phyloP scores from a whole-genome alignment of 1,140 invertebrate genomes.

The Papilio dardanus region DNA sequence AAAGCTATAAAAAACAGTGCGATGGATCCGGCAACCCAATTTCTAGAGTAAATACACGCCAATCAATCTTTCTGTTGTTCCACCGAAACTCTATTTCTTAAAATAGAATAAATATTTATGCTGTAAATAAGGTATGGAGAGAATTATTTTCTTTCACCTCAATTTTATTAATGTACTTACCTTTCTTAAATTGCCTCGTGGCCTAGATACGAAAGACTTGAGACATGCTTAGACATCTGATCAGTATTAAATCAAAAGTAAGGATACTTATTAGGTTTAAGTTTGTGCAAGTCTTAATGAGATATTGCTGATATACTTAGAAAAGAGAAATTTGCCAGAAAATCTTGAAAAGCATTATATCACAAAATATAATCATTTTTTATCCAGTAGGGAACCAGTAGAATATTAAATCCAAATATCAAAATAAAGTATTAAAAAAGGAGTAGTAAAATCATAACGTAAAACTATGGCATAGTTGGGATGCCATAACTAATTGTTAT shows the following conservation, averaged over 20 bases:
- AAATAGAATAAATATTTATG: constrained; percentile 31
- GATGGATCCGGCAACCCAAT: constrained; percentile 35
- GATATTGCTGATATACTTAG: too few relatives aligned
- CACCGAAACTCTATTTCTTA: constrained; percentile 29
- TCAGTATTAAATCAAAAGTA: too few relatives aligned
- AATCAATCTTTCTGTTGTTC: constrained; percentile 36
- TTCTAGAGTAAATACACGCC: constrained; percentile 35
- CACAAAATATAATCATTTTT: too few relatives aligned
- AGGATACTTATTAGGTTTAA: neutral
- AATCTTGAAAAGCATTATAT: too few relatives aligned
- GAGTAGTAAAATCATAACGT: too few relatives aligned
- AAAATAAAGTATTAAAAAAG: too few relatives aligned
- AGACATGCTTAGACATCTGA: neutral
- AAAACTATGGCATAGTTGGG: neutral
- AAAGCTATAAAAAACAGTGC: constrained; percentile 35
- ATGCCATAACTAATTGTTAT: too few relatives aligned
- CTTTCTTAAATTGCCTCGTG: neutral
- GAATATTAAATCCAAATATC: too few relatives aligned
- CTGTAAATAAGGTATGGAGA: constrained; percentile 11
- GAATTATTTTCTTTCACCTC: constrained; percentile 11
- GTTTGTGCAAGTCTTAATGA: neutral
- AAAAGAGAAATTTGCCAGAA: too few relatives aligned
- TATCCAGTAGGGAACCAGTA: too few relatives aligned
- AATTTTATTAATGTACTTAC: neutral
- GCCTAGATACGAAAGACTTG: neutral